Base-by-base conservation (phyloP, 2,113 vertebrate genomes). In the Stegostoma tigrinum region DNA sequence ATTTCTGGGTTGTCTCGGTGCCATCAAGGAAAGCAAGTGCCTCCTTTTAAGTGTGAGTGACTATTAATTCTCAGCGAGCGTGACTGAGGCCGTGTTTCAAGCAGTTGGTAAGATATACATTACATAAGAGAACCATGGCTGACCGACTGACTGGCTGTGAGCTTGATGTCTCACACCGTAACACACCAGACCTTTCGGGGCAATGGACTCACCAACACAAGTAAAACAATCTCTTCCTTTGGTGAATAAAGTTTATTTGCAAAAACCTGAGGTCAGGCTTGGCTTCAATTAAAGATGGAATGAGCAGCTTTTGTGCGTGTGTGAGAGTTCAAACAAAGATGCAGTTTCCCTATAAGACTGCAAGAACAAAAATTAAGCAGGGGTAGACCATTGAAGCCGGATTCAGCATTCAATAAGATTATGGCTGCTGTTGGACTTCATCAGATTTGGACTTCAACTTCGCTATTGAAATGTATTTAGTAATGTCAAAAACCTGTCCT, bases 21-120 rank as follows among this genome's bases (percentile, higher is more conserved):
- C 99, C 98, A 99, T 99, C 98, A 99, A 99, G 98, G 99, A 99
- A 98, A 99, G 99, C 98, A 99, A 99, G 98, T 99, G 99, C 98
- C 99, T 99, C 97, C 98, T 99, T 95, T 97, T 99, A 97, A 99
- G 99, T 15, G 99, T 99, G 97, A 99, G 99, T 98, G 27, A 95
- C 83, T 34, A 14, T 75, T 34, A 34, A 75, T 75, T 34, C 34
- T 27, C 72, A 23, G 68, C 24, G 23, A 0, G 23, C 3, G 68
- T 5, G 68, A 24, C 68, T 70, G 68, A 70, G 8, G 8, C 30
- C 3, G 12, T 75, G 30, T 30, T 75, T 75, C 27, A 75, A 75
- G 0, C 72, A 7, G 15, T 34, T 15, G 34, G 34, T 34, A 75
- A 38, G 15, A n/a, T 38, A 14, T n/a, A 14, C n/a, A 80, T 80